These are phyloP conservation scores for Phyto melanocephala DNA, from an alignment of 2,888 invertebrate species.

Conservation along the genomic window DNA sequence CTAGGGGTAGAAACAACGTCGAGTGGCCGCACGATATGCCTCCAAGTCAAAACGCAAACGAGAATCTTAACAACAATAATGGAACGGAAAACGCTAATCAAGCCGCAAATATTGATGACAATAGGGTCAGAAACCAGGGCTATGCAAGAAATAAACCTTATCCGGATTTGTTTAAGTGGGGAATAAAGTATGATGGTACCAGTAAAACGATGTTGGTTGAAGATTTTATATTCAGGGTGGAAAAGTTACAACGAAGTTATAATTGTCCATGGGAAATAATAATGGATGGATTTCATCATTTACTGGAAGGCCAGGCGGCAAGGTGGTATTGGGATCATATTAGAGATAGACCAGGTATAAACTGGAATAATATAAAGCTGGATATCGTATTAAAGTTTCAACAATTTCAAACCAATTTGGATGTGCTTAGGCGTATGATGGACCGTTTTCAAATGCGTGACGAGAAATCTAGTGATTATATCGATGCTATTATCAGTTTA, in stretches of 20 bases:
- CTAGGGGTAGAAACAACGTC: neutral
- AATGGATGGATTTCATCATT: conserved; percentile 14
- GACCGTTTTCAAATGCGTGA: neutral
- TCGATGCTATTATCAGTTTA: conserved; percentile 13
- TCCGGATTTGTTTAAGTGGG: conserved; percentile 11
- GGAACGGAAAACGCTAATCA: neutral
- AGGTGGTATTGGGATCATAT: conserved; percentile 16
- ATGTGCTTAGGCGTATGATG: conserved; percentile 21
- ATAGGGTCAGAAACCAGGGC: neutral
- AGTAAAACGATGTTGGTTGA: conserved; percentile 7
- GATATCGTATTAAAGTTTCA: neutral
- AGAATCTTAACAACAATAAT: neutral
- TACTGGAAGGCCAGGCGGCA: neutral
- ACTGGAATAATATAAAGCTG: neutral
- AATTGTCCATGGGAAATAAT: neutral
- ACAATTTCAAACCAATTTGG: neutral
- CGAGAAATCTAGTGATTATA: neutral
- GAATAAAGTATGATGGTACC: conserved; percentile 9
- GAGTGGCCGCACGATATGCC: neutral
- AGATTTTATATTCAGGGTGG: conserved; percentile 12
- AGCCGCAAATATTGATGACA: neutral
- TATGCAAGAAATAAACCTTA: too few relatives aligned
- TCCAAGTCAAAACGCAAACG: neutral
- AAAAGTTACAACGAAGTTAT: conserved; percentile 6
- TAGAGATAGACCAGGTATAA: neutral